Conservation (phyloP, 2,888 invertebrate genomes). For the Troides helena region DNA sequence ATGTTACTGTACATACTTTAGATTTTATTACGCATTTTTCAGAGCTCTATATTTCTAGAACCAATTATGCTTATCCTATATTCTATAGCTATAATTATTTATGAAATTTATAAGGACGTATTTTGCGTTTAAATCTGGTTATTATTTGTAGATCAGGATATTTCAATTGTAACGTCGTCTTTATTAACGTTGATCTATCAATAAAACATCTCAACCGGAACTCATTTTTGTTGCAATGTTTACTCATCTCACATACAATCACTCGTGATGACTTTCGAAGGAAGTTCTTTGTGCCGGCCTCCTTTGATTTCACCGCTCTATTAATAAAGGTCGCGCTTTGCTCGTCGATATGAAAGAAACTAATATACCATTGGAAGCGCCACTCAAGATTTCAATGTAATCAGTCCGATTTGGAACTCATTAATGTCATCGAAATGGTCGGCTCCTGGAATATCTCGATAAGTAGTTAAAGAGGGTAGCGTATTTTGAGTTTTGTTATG, state of each 20-base stretch:
- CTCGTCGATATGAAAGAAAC: slow-evolving; percentile 48
- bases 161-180: background rate
- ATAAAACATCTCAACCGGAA: slow-evolving; percentile 15
- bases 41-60: slow-evolving; percentile 31
- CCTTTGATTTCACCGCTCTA: slow-evolving; percentile 68
- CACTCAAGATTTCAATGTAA: slow-evolving; percentile 59
- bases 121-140: background rate
- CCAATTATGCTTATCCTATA: slow-evolving; percentile 36
- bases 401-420: slow-evolving; percentile 67
- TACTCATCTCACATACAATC: slow-evolving; percentile 45
- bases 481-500: slow-evolving; percentile 43
- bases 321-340: slow-evolving; percentile 52
- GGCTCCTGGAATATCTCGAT: slow-evolving; percentile 61
- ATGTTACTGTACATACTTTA: slow-evolving; percentile 30
- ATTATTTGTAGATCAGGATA: background rate
- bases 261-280: slow-evolving; percentile 61
- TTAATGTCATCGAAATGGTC: slow-evolving; percentile 73
- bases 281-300: slow-evolving; percentile 43
- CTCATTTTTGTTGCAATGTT: slow-evolving; percentile 21
- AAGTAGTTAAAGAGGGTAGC: slow-evolving; percentile 9
- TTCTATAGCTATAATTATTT: slow-evolving; percentile 26
- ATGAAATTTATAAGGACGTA: background rate
- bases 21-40: slow-evolving; percentile 34
- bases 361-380: slow-evolving; percentile 52
- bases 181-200: background rate